Evolutionary conservation across 2,113 vertebrate species (phyloP).

Genomic region (Nematolebias whitei): DNA sequence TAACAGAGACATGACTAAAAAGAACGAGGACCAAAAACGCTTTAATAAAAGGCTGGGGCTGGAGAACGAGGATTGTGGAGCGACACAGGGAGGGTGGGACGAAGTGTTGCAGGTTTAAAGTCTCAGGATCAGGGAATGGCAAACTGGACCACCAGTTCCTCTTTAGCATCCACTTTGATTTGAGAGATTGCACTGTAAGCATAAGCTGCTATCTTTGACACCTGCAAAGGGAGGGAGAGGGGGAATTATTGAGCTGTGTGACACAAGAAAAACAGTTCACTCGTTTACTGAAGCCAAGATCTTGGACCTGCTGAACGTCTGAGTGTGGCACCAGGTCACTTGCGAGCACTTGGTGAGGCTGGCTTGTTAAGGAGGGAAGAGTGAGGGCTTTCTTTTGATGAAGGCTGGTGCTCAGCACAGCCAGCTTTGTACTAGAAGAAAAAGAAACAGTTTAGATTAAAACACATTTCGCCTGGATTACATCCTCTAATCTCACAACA

Average conservation of each 20-base stretch:
- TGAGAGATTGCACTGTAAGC: constrained; percentile 97
- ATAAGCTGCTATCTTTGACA: constrained; percentile 93
- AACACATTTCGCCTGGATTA: background rate
- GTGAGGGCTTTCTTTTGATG: constrained; percentile 89
- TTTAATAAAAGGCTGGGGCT: constrained; percentile 45
- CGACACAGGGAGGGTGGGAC: constrained; percentile 31
- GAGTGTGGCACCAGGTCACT: constrained; percentile 90
- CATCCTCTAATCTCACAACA: background rate
- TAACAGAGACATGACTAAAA: constrained; percentile 43
- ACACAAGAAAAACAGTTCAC: background rate
- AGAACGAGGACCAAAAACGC: constrained; percentile 44
- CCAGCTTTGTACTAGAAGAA: constrained; percentile 83
- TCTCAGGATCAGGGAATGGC: constrained; percentile 87
- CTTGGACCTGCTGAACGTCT: constrained; percentile 91
- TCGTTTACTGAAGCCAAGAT: background rate
- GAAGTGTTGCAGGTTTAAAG: constrained; percentile 20
- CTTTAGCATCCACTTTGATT: constrained; percentile 94
- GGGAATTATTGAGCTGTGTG: background rate
- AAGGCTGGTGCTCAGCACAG: constrained; percentile 86
- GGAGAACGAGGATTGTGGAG: constrained; percentile 45
- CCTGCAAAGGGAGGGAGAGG: constrained; percentile 72
- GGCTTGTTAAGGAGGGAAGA: constrained; percentile 90
- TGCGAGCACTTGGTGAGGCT: constrained; percentile 95
- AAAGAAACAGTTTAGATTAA: background rate
- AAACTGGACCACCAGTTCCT: constrained; percentile 96